phyloP scores from a whole-genome alignment of 2,888 invertebrate genomes.

The Gastrophysa polygoni region DNA sequence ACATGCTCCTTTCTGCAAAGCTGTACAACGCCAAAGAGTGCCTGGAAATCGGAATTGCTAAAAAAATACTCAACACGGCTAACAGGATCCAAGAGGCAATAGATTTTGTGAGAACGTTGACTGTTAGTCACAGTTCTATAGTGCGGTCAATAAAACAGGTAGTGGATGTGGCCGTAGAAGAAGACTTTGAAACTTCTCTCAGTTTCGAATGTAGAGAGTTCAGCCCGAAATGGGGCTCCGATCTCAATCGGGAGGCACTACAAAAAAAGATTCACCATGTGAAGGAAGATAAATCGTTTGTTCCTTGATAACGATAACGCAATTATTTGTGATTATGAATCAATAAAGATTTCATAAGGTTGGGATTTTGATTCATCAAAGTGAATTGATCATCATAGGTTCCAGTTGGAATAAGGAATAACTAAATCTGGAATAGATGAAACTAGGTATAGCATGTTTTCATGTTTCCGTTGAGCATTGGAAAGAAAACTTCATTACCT shows the following conservation, averaged over 20 bases:
- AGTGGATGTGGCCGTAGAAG: conserved; percentile 24
- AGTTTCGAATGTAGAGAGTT: conserved; percentile 44
- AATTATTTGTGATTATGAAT: no score
- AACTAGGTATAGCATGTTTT: no score
- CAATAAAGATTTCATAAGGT: no score
- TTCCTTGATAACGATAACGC: no score
- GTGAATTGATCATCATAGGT: no score
- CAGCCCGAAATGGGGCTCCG: conserved; percentile 47
- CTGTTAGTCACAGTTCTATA: conserved; percentile 42
- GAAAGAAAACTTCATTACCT: neutral
- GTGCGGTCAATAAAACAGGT: conserved; percentile 45
- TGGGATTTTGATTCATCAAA: no score
- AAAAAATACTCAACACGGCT: conserved; percentile 39
- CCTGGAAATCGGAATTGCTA: conserved; percentile 44
- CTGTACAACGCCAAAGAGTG: conserved; percentile 48
- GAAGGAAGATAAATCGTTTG: conserved; percentile 19
- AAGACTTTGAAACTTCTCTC: conserved; percentile 35
- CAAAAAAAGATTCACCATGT: conserved; percentile 47
- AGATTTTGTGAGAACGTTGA: conserved; percentile 43
- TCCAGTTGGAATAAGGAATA: no score
- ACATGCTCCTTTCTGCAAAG: conserved; percentile 46
- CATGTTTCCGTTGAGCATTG: neutral
- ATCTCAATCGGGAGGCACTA: conserved; percentile 45
- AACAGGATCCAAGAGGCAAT: conserved; percentile 40
- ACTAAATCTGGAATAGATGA: no score